A percentile compares a stretch with the other conserved stretches of the same genome.
phyloP scores from a whole-genome alignment of 1,140 invertebrate genomes.

The Dreissena rostriformis region DNA sequence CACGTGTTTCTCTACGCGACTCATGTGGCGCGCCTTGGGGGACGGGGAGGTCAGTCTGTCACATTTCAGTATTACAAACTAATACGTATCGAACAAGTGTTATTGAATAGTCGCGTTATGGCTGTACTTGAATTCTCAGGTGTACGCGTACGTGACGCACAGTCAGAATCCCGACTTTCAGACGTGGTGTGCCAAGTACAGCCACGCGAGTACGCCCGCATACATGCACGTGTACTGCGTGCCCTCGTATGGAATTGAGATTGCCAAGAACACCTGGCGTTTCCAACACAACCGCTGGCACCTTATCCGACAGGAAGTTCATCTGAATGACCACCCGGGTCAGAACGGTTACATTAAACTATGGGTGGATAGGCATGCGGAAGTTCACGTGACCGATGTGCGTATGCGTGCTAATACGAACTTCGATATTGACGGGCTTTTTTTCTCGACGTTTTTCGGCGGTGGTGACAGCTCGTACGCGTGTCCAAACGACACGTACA shows the following conservation, averaged over 20 bases:
- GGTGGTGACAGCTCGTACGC: slow-evolving; percentile 61
- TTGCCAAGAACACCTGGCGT: slow-evolving; percentile 41
- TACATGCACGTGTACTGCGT: slow-evolving; percentile 58
- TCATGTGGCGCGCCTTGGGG: slow-evolving; percentile 68
- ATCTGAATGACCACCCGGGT: slow-evolving; percentile 52
- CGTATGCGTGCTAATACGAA: slow-evolving; percentile 41
- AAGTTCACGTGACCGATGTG: slow-evolving; percentile 26
- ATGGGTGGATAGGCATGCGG: slow-evolving; percentile 47
- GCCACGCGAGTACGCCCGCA: slow-evolving; percentile 44
- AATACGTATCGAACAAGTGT: not conserved
- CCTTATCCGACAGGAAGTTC: slow-evolving; percentile 58
- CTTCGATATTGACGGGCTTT: slow-evolving; percentile 65
- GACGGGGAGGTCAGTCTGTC: slow-evolving; percentile 56
- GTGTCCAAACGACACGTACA: slow-evolving; percentile 61
- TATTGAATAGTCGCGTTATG: not conserved
- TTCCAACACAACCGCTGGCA: slow-evolving; percentile 57
- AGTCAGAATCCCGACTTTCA: slow-evolving; percentile 36
- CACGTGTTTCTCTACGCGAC: slow-evolving; percentile 66
- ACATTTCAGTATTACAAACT: not conserved
- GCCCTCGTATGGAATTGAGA: slow-evolving; percentile 26
- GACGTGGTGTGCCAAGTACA: slow-evolving; percentile 38
- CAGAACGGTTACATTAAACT: slow-evolving; percentile 58
- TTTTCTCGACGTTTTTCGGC: slow-evolving; percentile 74
- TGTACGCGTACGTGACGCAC: slow-evolving; percentile 63
- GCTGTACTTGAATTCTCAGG: not conserved